Evolutionary conservation across 2,113 vertebrate species (phyloP).

Genomic region (Smithornis capensis): DNA sequence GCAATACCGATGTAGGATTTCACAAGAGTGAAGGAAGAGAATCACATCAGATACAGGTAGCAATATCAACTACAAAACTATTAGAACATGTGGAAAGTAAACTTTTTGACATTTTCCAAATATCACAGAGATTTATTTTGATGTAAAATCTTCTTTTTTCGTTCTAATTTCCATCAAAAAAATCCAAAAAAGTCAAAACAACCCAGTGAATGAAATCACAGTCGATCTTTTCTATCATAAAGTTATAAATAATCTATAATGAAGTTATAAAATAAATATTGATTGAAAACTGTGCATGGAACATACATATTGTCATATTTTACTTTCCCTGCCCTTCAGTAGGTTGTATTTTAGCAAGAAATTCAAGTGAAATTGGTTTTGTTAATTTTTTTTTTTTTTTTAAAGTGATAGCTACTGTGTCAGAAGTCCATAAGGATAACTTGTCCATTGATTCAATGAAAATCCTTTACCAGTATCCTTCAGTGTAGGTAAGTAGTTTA

Average conservation of each 20-base stretch:
- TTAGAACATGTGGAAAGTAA: neutral
- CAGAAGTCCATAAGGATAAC: neutral
- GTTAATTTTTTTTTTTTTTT: neutral
- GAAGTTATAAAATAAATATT: neutral
- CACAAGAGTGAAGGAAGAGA: neutral
- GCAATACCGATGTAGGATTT: neutral
- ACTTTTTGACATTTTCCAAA: neutral
- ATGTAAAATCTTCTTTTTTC: neutral
- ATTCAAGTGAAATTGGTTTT: neutral
- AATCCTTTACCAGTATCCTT: neutral
- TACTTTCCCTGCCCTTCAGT: neutral
- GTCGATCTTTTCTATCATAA: neutral
- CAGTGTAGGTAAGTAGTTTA: neutral
- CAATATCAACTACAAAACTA: neutral
- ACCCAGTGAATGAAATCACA: neutral
- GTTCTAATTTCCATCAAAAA: neutral
- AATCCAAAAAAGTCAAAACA: neutral
- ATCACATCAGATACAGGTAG: neutral
- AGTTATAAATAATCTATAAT: neutral
- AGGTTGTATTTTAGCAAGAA: neutral
- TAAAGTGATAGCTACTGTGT: neutral
- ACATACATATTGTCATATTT: neutral
- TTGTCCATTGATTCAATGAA: neutral
- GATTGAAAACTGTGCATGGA: neutral
- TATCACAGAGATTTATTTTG: neutral